Base-by-base conservation (phyloP, 1,140 invertebrate species). In the Aradophagus sp. region DNA sequence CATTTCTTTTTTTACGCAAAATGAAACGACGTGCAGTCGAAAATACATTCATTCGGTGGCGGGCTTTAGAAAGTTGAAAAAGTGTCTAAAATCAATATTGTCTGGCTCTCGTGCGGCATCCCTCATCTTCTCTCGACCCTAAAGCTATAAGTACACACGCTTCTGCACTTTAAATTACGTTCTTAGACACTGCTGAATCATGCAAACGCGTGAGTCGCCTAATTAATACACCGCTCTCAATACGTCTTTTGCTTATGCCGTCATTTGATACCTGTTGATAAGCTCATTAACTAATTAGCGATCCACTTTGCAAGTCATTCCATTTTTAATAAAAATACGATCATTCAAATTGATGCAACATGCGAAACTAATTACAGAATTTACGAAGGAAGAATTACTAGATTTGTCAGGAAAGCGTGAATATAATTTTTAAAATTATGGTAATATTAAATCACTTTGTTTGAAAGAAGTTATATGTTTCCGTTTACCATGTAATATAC, bases 81-180 rank as follows among this genome's bases (percentile, higher is more conserved):
- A 65, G 34, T 34, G 59, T 10, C 19, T 63, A 53, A 63, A 63
- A 63, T 63, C 59, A 55, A 65, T 65, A 65, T 47, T 34, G 50
- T 65, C 50, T 65, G 27, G 41, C 35, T 52, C 47, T 44, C 47
- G 13, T 23, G n/a, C n/a, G n/a, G n/a, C n/a, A 53, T 63, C 47
- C 27, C 61, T 41, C 42, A 14, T 55, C 47, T 47, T 39, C 31
- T 20, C 11, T 16, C 31, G 11, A 31, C 59, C 45, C 48, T 47
- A 45, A 16, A 45, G 61, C 27, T 41, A 13, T 12, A 38, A 34
- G 26, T 5, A 11, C 5, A 38, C 31, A 26, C 36, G 38, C 27
- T 38, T 17, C 10, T n/a, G 27, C 23, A 27, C n/a, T 48, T 42
- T 13, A 65, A 34, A 55, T 66, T 58, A 23, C 50, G 42, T 66